Evolutionary conservation across 1,140 invertebrate species (phyloP).

Genomic region (Zophobas atratus): DNA sequence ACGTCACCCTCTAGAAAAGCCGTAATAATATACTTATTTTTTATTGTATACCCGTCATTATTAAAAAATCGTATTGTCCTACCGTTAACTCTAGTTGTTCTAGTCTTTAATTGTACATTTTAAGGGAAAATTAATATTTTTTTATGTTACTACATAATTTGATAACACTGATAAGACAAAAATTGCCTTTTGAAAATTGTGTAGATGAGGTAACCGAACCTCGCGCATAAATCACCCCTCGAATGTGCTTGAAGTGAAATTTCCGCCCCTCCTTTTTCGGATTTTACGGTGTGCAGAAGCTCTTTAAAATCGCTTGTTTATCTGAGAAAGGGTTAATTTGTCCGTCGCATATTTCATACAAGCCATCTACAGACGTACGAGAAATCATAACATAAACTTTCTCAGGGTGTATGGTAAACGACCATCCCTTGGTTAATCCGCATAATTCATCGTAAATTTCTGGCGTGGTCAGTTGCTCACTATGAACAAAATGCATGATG

Average conservation of each 20-base stretch:
- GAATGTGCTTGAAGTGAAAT: slow-evolving; percentile 50
- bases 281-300: slow-evolving; percentile 43
- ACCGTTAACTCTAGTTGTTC: too few relatives aligned
- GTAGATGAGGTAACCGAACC: slow-evolving; percentile 5
- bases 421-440: slow-evolving; percentile 51
- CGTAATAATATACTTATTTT: too few relatives aligned
- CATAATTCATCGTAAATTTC: slow-evolving; percentile 50
- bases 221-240: not conserved
- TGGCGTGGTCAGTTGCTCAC: slow-evolving; percentile 48
- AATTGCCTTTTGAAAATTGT: slow-evolving; percentile 10
- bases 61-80: too few relatives aligned
- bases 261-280: slow-evolving; percentile 52
- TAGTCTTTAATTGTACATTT: too few relatives aligned
- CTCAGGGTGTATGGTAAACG: slow-evolving; percentile 44
- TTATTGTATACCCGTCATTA: too few relatives aligned
- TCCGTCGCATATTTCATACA: slow-evolving; percentile 52
- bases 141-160: slow-evolving; percentile 2
- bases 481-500: slow-evolving; percentile 48
- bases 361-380: slow-evolving; percentile 46
- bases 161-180: slow-evolving; percentile 20
- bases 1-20: too few relatives aligned
- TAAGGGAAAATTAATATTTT: too few relatives aligned
- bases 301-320: slow-evolving; percentile 47
- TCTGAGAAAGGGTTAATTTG: slow-evolving; percentile 54
- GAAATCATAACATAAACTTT: slow-evolving; percentile 45